phyloP scores from a whole-genome alignment of 2,888 invertebrate genomes.

The Apamea crenata region DNA sequence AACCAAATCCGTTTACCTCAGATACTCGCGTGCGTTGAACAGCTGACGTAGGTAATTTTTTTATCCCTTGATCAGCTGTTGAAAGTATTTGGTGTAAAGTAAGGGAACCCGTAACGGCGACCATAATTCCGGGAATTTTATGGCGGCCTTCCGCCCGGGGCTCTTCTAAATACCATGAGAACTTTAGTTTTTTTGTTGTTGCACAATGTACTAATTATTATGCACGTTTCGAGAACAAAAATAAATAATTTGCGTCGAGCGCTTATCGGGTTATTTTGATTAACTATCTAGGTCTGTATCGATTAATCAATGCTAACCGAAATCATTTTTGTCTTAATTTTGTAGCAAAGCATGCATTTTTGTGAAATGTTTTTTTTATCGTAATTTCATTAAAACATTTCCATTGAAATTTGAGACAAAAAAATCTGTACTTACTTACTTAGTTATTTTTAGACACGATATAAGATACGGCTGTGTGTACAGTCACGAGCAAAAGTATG shows the following conservation, averaged over 20 bases:
- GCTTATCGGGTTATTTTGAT: not conserved
- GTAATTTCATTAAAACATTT: not conserved
- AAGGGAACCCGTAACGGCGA: slow-evolving; percentile 48
- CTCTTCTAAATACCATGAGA: slow-evolving; percentile 33
- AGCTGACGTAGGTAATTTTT: slow-evolving; percentile 52
- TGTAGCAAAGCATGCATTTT: not conserved
- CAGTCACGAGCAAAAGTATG: too few relatives aligned
- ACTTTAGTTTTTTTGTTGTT: slow-evolving; percentile 27
- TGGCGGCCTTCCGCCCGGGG: slow-evolving; percentile 55
- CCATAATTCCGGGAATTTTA: slow-evolving; percentile 55
- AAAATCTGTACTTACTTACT: too few relatives aligned
- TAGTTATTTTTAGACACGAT: not conserved
- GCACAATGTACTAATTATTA: slow-evolving; percentile 9
- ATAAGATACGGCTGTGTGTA: not conserved
- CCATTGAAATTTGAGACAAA: not conserved
- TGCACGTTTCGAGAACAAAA: slow-evolving; percentile 4
- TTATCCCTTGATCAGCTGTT: slow-evolving; percentile 54
- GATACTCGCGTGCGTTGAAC: slow-evolving; percentile 30
- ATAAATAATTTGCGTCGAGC: too few relatives aligned
- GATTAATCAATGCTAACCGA: not conserved
- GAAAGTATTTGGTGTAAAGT: slow-evolving; percentile 35
- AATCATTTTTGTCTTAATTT: not conserved
- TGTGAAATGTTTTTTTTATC: not conserved
- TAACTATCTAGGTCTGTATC: not conserved
- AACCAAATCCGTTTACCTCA: slow-evolving; percentile 18